Base-by-base conservation (phyloP, 2,888 invertebrate species). In the Xanthostigma xanthostigma region DNA sequence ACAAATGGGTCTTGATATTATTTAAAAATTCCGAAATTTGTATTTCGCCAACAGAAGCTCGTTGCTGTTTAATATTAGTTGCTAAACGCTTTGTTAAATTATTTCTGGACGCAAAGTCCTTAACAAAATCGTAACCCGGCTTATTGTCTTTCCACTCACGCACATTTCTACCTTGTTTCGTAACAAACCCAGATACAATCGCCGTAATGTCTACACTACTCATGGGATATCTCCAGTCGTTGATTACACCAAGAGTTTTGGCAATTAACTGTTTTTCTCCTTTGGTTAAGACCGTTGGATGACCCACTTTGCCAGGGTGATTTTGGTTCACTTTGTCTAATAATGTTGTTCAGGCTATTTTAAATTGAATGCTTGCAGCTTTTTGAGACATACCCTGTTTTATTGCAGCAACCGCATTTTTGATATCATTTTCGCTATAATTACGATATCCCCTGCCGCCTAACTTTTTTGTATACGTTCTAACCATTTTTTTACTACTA, bases 171-270 rank as follows among this genome's bases (percentile, higher is more conserved):
- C 52, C 46, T 49, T 50, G 49, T 41, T 45, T 51, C n/a, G 42
- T 46, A n/a, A 51, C 47, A 50, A 49, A 51, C 34, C 44, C 47
- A 27, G 49, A 48, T 1, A 53, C 35, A 13, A 51, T 44, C 2
- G 39, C 41, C 17, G 36, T 39, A 3, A 51, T 51, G 40, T 49
- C 44, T 17, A n/a, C 13, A 17, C 41, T 44, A 10, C 48, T 51
- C 11, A 51, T 33, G 8, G 50, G 51, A 39, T 49, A 51, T n/a
- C 46, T 47, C 46, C 49, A 53, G 10, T 51, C 37, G 36, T 40
- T 48, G 12, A 50, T 48, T 14, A 36, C 39, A 35, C 47, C 45
- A 45, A 45, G 49, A 35, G 52, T 45, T 49, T 52, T 46, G 44
- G 50, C 52, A 33, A 50, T 34, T 50, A n/a, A n/a, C n/a, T n/a